phyloP scores from a whole-genome alignment of 2,113 vertebrate species.

The Alouatta palliata region DNA sequence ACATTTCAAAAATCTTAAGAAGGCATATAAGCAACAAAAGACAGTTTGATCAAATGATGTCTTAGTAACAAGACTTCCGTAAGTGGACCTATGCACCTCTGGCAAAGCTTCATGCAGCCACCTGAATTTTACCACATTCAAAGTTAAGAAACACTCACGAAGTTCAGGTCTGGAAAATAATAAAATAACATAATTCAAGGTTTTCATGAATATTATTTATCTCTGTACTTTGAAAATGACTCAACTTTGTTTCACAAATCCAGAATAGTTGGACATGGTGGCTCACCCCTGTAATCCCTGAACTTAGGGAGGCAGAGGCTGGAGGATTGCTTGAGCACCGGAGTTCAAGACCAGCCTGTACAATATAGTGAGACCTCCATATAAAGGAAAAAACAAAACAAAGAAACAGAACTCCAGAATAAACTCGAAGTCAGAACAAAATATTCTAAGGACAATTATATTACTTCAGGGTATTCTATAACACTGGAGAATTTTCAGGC shows the following conservation, averaged over 20 bases:
- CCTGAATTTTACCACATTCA: neutral
- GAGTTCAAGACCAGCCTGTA: too few species aligned
- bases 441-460: neutral
- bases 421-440: constrained; percentile 42
- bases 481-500: neutral
- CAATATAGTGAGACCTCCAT: too few species aligned
- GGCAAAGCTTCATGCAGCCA: neutral
- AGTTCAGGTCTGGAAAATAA: neutral
- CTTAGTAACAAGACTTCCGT: neutral
- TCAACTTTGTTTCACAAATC: neutral
- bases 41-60: neutral
- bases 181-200: neutral
- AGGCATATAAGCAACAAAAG: neutral
- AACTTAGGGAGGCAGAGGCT: too few species aligned
- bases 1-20: neutral
- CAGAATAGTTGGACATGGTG: neutral
- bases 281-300: too few species aligned
- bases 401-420: neutral
- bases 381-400: too few species aligned
- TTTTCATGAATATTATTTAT: constrained; percentile 23
- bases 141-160: neutral
- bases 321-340: too few species aligned
- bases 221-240: neutral
- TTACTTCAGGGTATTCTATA: neutral
- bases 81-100: neutral